Conservation (phyloP, 2,797 vertebrate genomes). For the Pyrrhura leucotis region DNA sequence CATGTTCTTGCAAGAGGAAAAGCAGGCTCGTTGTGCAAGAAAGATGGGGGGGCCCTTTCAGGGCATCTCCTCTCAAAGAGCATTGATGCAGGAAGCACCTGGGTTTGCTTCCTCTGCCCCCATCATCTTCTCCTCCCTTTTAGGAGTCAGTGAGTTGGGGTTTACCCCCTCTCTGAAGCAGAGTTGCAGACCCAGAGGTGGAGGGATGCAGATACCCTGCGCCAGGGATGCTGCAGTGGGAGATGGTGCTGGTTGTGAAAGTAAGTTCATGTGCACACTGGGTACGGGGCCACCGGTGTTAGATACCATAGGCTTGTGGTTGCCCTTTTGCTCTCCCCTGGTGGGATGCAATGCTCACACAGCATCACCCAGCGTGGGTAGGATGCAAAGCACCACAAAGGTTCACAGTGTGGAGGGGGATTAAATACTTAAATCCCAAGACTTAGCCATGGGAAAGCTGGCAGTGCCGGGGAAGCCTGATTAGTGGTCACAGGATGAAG, state of each 20-base stretch:
- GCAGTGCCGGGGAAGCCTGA: accelerated
- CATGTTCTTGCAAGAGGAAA: constrained; percentile 35
- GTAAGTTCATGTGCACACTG: neutral
- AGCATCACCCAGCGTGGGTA: neutral
- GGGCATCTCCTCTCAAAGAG: neutral
- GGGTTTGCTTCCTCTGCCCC: neutral
- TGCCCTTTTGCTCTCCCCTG: neutral
- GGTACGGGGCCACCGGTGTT: accelerated
- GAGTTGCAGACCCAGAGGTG: neutral
- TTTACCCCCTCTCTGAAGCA: neutral
- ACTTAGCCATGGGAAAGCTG: neutral
- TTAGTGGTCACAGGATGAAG: neutral
- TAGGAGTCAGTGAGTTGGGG: neutral
- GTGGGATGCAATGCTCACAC: accelerated
- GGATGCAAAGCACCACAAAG: neutral
- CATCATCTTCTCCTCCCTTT: neutral
- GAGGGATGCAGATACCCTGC: accelerated
- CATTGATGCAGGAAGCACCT: accelerated
- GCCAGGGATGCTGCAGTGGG: accelerated
- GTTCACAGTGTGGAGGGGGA: neutral
- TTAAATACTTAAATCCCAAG: neutral
- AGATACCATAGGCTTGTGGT: neutral
- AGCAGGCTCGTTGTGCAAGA: neutral
- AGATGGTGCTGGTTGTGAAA: neutral
- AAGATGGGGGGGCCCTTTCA: accelerated